Evolutionary conservation across 2,113 vertebrate genomes (phyloP).

Genomic region (Montifringilla adamsi): DNA sequence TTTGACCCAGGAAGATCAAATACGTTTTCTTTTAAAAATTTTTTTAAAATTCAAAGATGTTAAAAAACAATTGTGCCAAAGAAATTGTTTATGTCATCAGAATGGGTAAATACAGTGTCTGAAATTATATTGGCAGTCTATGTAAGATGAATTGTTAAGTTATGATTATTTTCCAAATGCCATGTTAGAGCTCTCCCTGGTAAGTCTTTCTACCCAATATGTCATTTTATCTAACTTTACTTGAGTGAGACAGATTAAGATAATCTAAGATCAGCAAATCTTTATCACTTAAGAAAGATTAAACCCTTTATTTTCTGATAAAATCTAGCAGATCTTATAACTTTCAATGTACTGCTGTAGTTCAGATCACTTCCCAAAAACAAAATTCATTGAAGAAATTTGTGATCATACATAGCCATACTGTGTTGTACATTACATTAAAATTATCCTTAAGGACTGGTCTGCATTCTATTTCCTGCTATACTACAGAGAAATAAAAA

Average conservation of each 20-base stretch:
- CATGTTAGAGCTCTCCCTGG: neutral
- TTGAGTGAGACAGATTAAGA: neutral
- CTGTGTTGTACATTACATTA: neutral
- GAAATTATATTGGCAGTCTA: neutral
- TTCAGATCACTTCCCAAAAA: neutral
- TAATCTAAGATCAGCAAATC: neutral
- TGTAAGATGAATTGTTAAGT: neutral
- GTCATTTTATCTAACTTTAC: neutral
- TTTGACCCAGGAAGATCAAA: neutral
- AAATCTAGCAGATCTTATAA: neutral
- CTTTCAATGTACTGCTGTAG: neutral
- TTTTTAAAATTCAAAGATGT: rapidly evolving
- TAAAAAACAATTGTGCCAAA: neutral
- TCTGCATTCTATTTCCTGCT: neutral
- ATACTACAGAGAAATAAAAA: neutral
- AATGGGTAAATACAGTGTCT: neutral
- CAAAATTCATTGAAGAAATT: neutral
- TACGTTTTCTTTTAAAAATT: neutral
- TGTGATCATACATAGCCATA: neutral
- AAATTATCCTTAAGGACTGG: neutral
- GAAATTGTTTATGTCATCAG: neutral
- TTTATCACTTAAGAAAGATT: neutral
- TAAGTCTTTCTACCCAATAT: neutral
- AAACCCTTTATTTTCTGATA: neutral
- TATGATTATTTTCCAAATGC: neutral